phyloP scores from a whole-genome alignment of 2,888 invertebrate genomes.

The Boloria selene region DNA sequence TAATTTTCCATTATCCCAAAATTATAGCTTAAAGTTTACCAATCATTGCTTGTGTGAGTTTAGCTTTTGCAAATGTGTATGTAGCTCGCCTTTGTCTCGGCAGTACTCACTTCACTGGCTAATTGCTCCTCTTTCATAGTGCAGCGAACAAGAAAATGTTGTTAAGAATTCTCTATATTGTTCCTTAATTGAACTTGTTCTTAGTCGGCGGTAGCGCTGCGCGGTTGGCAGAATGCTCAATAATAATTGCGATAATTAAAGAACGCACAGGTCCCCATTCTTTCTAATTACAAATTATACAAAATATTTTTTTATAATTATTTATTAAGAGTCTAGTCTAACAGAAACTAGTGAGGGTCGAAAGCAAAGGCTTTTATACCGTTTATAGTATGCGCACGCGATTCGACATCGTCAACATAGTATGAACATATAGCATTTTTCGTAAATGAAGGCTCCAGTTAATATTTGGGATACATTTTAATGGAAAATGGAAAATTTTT shows the following conservation, averaged over 20 bases:
- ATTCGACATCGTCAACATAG: too few relatives aligned
- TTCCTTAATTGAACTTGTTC: constrained; percentile 68
- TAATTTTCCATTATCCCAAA: background rate
- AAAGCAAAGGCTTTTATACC: too few relatives aligned
- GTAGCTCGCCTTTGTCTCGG: constrained; percentile 51
- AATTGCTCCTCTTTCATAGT: constrained; percentile 72
- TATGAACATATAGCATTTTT: too few relatives aligned
- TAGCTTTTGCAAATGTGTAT: constrained; percentile 29
- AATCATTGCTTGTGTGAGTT: constrained; percentile 8
- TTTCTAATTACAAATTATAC: constrained; percentile 4
- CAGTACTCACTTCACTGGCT: constrained; percentile 59
- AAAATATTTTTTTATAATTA: background rate
- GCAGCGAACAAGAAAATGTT: constrained; percentile 67
- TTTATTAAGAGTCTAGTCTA: too few relatives aligned
- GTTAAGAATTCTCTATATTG: constrained; percentile 68
- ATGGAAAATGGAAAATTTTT: too few relatives aligned
- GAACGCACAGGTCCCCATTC: background rate
- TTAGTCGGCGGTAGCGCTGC: constrained; percentile 40
- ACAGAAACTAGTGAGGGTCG: too few relatives aligned
- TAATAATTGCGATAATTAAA: constrained; percentile 20
- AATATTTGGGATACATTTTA: too few relatives aligned
- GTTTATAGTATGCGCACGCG: too few relatives aligned
- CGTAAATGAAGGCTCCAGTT: too few relatives aligned
- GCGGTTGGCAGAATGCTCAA: constrained; percentile 15
- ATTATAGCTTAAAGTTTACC: constrained; percentile 10